Base-by-base conservation (phyloP, 2,888 invertebrate genomes). In the Protonemura montana region DNA sequence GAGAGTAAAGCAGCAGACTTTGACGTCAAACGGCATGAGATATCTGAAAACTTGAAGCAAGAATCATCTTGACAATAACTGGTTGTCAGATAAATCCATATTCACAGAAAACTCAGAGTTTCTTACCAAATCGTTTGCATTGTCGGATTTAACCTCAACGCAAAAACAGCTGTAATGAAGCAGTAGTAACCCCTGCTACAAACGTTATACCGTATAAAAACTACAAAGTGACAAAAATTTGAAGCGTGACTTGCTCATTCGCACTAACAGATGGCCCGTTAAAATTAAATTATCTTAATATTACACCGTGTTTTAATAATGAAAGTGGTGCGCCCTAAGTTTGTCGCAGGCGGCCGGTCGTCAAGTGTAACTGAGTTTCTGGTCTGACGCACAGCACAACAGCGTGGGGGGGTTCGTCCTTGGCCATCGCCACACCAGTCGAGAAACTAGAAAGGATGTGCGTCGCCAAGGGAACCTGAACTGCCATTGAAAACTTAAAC, bases 401-500 rank as follows among this genome's bases (percentile, higher is more conserved):
- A 5, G n/a, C n/a, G n/a, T n/a, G n/a, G n/a, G n/a, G n/a, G n/a
- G n/a, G n/a, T 59, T 10, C 59, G 59, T 59, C 59, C 59, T 59
- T 59, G 59, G 59, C 59, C 3, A 59, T 2, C 13, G 59, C 59
- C 13, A 21, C 5, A 6, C 5, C 35, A 35, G 35, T 10, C 5
- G 35, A 35, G 35, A 59, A 59, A 59, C n/a, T 41, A 5, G 41
- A 59, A 59, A 59, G 59, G 59, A 59, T 59, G 59, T 35, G 35
- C 35, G 35, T 35, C 3, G 35, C 35, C 35, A 6, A 35, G 59
- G 59, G 59, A 59, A 59, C 59, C 59, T 1, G 59, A 7, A 59
- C 10, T 35, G 21, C 59, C 59, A 59, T 25, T 82, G 82, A 82
- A 41, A 82, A 82, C 35, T 82, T 82, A 82, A 82, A 82, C 82